Base-by-base conservation (phyloP, 2,797 vertebrate genomes). In the Pyrrhura leucotis region DNA sequence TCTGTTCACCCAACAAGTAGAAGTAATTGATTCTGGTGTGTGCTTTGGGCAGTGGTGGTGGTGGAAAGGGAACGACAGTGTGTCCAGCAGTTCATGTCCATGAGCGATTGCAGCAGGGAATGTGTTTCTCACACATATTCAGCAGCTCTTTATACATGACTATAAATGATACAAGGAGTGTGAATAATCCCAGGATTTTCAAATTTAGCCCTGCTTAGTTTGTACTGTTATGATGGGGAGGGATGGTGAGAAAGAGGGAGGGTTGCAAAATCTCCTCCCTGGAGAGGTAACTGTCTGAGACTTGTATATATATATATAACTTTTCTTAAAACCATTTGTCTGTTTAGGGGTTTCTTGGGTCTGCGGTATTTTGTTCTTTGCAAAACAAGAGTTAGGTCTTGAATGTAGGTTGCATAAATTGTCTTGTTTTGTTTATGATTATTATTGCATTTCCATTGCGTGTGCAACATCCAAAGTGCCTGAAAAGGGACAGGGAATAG, bases 1-100 rank as follows among this genome's bases (percentile, higher is more conserved):
- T 97, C 95, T 94, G 73, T 97, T 97, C 96, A 94, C 90, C 98
- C 96, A 97, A 96, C 93, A 98, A 98, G 97, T 97, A 97, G 85
- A 65, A 95, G 39, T 79, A 80, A 90, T 93, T 53, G 76, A 81
- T 96, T 74, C 91, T 74, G 80, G 42, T 85, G 51, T 37, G 65
- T 84, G 66, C 66, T 94, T 86, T 93, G 96, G 91, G 62, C 85
- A 79, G 33, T 66, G 78, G 18, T 35, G 91, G 63, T 85, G 77
- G 61, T 6, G 4, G 54, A 90, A 86, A 54, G 40, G 75, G 54
- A 73, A 15, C 3, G 14, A 56, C 66, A 25, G 25, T 53, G 56
- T 76, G 78, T 80, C 81, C 81, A 69, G 73, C 51, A 78, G 85
- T 80, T 85, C 68, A n/a, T 3, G 1, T 90, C 73, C 48, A 40